A percentile compares a stretch with the other conserved stretches of the same genome.
These are phyloP conservation scores for Drosophila trapezifrons DNA, from an alignment of 1,140 invertebrate genomes.

Conservation along the genomic window DNA sequence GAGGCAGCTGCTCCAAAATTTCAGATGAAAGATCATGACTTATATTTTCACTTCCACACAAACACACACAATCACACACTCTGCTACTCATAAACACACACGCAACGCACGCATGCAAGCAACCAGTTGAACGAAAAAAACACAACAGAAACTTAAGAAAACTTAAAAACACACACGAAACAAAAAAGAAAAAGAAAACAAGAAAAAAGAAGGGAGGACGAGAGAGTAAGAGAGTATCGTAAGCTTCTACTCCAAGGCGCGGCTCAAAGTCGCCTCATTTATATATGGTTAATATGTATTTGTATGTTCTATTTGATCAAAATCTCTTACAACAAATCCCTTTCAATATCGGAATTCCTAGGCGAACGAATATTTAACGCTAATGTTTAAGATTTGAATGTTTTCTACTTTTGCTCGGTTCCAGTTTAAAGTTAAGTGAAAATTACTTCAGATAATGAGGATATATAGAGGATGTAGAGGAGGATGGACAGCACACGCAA, in stretches of 20 bases:
- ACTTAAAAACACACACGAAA: constrained; percentile 17
- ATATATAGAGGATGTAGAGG: constrained; percentile 8
- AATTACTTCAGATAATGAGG: constrained; percentile 20
- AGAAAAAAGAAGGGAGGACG: background rate
- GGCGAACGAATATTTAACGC: constrained; percentile 63
- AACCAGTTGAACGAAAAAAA: constrained; percentile 72
- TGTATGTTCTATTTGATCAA: constrained; percentile 72
- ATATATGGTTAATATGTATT: constrained; percentile 61
- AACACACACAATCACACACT: constrained; percentile 33
- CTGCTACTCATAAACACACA: constrained; percentile 46
- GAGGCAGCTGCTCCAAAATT: constrained; percentile 10
- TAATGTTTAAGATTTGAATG: constrained; percentile 64
- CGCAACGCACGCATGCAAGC: constrained; percentile 64
- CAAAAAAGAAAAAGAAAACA: constrained; percentile 28
- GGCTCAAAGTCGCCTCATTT: constrained; percentile 73
- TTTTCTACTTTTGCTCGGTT: constrained; percentile 63
- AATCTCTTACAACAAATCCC: constrained; percentile 63
- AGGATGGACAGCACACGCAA: constrained; percentile 25
- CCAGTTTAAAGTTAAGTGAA: constrained; percentile 48
- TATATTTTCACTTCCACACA: constrained; percentile 54
- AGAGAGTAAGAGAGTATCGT: constrained; percentile 39
- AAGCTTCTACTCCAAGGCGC: constrained; percentile 63
- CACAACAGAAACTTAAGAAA: constrained; percentile 48
- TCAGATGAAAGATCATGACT: constrained; percentile 40
- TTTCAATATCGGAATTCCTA: constrained; percentile 62